Base-by-base conservation (phyloP, 2,113 vertebrate species). In the Albula goreensis region DNA sequence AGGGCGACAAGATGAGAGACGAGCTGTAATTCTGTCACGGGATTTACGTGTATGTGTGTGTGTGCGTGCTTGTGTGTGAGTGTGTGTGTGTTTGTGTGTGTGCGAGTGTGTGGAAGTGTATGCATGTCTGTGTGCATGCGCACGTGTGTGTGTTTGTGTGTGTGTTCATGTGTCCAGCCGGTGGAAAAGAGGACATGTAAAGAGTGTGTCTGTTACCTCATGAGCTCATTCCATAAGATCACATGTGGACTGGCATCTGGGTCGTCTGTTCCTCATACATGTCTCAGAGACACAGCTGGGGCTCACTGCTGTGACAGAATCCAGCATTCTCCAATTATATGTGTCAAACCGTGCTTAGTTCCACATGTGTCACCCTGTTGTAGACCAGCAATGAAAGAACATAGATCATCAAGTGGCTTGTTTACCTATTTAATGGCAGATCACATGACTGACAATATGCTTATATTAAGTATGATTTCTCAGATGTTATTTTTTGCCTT, bases 1-100 rank as follows among this genome's bases (percentile, higher is more conserved):
- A 98, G 89, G 97, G 98, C 0, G 97, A 98, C 74, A 99, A 98
- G 92, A 97, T 99, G 96, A 95, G 97, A 3, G 98, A 99, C 4
- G 98, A 99, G 90, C 93, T 99, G 92, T 99, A 97, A 95, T 85
- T 51, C 31, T 49, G 0, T 2, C n/a, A 22, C 50, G 22, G 50
- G 31, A 4, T 12, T 80, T 80, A 50, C 6, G 49, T 49, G 10
- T 51, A 41, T 66, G 19, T 77, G 9, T 60, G 13, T 80, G 48
- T 79, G 83, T 87, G 51, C 11, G 87, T 50, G 79, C 3, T 5
- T 81, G 13, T 19, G 50, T 7, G 49, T 31, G 10, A 50, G 48
- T 66, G 19, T 66, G 9, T 51, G 13, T 80, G 48, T 79, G 83
- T 86, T 31, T 19, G 87, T 50, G 79, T 8, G 8, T 81, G 80